phyloP scores from a whole-genome alignment of 2,888 invertebrate genomes.

The Cybosia mesomella region DNA sequence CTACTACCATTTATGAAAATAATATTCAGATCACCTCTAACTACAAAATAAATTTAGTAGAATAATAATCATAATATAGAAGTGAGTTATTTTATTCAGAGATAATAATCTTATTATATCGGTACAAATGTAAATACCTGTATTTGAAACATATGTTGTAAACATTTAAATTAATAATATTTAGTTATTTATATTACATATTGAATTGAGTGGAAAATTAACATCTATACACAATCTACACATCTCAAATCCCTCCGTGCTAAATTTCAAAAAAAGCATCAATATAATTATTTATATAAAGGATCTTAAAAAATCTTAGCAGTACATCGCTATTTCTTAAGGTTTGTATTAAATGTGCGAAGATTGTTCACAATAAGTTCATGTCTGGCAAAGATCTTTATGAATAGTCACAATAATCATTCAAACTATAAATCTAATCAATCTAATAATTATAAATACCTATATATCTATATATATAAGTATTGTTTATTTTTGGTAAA shows the following conservation, averaged over 20 bases:
- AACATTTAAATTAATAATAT: conserved; percentile 41
- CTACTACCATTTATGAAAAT: not conserved
- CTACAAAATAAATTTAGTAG: not conserved
- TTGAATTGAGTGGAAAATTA: conserved; percentile 52
- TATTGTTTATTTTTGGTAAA: conserved; percentile 13
- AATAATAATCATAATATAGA: conserved; percentile 31
- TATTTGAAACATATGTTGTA: conserved; percentile 42
- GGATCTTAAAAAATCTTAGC: conserved; percentile 50
- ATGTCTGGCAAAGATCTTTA: conserved; percentile 37
- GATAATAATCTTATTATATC: conserved; percentile 50
- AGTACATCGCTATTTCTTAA: conserved; percentile 31
- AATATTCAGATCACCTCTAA: not conserved
- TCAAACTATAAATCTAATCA: conserved; percentile 24
- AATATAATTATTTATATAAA: conserved; percentile 42
- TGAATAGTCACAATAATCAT: conserved; percentile 27
- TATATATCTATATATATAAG: not conserved
- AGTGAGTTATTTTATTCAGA: conserved; percentile 55
- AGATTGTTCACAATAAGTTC: conserved; percentile 30
- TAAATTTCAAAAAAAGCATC: conserved; percentile 49
- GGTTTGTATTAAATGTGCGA: conserved; percentile 30
- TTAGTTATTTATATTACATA: conserved; percentile 37
- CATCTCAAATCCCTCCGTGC: conserved; percentile 78
- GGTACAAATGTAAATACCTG: conserved; percentile 54
- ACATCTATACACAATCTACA: conserved; percentile 60
- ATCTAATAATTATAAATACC: not conserved